Conservation (phyloP, 2,113 vertebrate genomes). For the Petromus typicus region DNA sequence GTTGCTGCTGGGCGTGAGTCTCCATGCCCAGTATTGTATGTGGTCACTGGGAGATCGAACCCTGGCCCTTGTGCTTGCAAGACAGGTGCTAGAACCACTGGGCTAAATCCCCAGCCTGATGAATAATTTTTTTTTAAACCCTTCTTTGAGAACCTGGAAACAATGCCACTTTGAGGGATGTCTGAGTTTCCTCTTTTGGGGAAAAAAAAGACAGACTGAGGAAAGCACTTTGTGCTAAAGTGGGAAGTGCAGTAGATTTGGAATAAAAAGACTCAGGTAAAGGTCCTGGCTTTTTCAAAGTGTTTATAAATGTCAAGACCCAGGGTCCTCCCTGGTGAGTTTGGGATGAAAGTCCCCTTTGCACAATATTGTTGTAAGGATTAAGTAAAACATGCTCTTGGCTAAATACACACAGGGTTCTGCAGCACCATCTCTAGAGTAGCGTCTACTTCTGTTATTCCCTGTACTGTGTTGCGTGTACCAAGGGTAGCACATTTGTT, state of each 20-base stretch:
- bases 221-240: background rate
- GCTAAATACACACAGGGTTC: background rate
- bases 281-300: background rate
- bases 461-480: background rate
- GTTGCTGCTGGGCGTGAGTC: too few species aligned
- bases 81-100: too few species aligned
- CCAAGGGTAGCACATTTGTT: background rate
- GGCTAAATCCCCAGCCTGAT: too few species aligned
- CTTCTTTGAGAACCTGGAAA: background rate
- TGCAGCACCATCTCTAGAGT: background rate
- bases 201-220: background rate
- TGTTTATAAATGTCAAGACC: background rate
- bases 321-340: background rate
- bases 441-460: background rate
- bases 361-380: background rate
- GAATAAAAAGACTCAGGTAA: background rate
- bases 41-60: too few species aligned
- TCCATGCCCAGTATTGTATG: too few species aligned
- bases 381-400: constrained; percentile 1
- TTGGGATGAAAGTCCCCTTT: background rate
- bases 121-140: background rate
- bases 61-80: too few species aligned
- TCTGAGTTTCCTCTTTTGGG: background rate
- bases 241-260: background rate
- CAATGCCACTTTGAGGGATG: background rate